These are phyloP conservation scores for Eupithecia vulgata DNA, from an alignment of 2,888 invertebrate genomes.

Conservation along the genomic window DNA sequence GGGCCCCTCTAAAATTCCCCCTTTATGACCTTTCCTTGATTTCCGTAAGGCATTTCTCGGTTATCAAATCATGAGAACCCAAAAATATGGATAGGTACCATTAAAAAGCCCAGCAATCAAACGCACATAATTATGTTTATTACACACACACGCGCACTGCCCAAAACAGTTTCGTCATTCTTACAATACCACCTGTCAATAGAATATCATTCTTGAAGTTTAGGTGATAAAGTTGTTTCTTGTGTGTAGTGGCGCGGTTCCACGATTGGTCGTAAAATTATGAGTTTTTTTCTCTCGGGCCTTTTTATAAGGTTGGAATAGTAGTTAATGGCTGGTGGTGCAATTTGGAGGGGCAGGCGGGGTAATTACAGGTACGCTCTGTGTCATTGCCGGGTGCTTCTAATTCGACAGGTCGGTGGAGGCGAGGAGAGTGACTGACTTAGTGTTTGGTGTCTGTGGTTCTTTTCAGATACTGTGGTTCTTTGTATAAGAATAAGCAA, in stretches of 20 bases:
- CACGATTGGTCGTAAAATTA: slow-evolving; percentile 68
- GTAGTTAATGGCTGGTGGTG: slow-evolving; percentile 73
- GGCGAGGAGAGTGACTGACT: not conserved
- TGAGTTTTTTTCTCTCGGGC: slow-evolving; percentile 61
- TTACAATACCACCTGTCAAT: slow-evolving; percentile 33
- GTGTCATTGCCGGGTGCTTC: slow-evolving; percentile 77
- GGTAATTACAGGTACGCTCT: slow-evolving; percentile 77
- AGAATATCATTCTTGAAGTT: slow-evolving; percentile 26
- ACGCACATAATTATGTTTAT: slow-evolving; percentile 47
- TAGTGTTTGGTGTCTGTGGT: not conserved
- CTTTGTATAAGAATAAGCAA: not conserved
- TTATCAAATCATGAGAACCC: slow-evolving; percentile 34
- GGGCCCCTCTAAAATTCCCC: not conserved
- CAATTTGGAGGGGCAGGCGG: slow-evolving; percentile 72
- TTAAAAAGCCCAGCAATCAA: slow-evolving; percentile 36
- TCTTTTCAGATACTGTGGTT: not conserved
- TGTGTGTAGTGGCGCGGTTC: slow-evolving; percentile 16
- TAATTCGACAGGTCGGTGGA: slow-evolving; percentile 41
- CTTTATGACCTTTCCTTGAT: slow-evolving; percentile 4
- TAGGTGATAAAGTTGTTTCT: slow-evolving; percentile 29
- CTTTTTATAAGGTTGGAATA: slow-evolving; percentile 77
- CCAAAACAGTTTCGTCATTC: slow-evolving; percentile 43
- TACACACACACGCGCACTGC: slow-evolving; percentile 42
- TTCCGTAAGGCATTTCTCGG: slow-evolving; percentile 20
- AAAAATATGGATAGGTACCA: slow-evolving; percentile 33